These are phyloP conservation scores for Baryphthengus martii DNA, from an alignment of 2,113 vertebrate species.

Conservation along the genomic window DNA sequence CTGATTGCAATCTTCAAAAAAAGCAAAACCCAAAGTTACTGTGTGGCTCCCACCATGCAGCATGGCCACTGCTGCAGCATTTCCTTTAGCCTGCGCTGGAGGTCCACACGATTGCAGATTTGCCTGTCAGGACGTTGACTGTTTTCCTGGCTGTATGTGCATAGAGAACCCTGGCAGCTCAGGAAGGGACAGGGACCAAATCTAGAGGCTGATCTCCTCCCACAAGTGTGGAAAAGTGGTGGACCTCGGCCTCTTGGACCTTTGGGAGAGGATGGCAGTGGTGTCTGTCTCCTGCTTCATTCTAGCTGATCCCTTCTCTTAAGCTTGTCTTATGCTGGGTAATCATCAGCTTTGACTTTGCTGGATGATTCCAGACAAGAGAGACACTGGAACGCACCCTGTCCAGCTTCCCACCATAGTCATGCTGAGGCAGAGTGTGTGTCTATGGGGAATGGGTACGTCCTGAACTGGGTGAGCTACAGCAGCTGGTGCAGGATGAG, in stretches of 20 bases:
- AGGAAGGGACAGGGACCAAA: background rate
- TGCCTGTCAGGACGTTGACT: background rate
- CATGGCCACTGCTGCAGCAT: accelerated
- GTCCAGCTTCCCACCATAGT: background rate
- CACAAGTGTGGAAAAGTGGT: accelerated
- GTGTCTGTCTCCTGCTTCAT: background rate
- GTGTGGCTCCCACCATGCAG: background rate
- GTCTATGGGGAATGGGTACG: background rate
- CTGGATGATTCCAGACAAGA: background rate
- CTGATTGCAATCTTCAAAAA: background rate
- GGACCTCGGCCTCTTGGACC: background rate
- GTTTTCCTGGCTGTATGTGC: background rate
- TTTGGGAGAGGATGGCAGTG: background rate
- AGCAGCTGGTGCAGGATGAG: background rate
- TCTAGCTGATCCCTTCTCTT: background rate
- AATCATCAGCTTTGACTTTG: background rate
- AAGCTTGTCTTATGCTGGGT: background rate
- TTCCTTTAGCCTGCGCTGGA: background rate
- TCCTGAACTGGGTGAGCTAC: background rate
- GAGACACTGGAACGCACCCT: background rate
- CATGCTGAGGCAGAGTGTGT: background rate
- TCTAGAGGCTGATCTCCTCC: background rate
- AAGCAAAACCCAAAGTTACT: background rate
- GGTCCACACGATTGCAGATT: accelerated
- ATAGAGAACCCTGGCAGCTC: background rate